Evolutionary conservation across 2,797 vertebrate species (phyloP), one percentile per base, ranked within the genome.

Genomic region (Poliocrania exsul): DNA sequence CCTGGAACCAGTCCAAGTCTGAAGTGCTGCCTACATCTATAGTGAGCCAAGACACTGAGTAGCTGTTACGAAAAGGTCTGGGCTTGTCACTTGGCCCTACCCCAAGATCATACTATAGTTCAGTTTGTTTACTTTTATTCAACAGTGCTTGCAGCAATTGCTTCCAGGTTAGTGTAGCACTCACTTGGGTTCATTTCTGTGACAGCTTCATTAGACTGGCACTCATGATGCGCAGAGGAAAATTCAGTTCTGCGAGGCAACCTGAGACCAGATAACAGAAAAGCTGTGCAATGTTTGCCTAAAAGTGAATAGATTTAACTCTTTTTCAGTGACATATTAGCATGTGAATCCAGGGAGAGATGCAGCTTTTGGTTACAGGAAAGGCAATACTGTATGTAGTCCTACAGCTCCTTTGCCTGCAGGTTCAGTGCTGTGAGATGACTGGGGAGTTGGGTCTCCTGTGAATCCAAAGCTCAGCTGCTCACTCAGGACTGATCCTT

Each of bases 391-490:
- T 80, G 46, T 69, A 56, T 1, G 0, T 65, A 81, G 40, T 79
- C 75, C 53, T 82, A 71, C 85, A 91, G 67, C 73, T 88, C 56
- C 64, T 93, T 75, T 86, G 40, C 62, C 64, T 86, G 86, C 86
- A 73, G 56, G 64, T 90, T 92, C 83, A 84, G 88, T 83, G 66
- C 92, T 88, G 78, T 87, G 78, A 80, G 56, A 37, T 42, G 74
- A 47, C 74, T 77, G 40, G 58, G 71, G 56, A 80, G 29, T 84
- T 56, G 62, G 58, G 78, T 90, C 15, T 37, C 14, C 40, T 60
- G 47, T 42, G 92, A 42, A 38, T 40, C 47, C 13, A 7, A 71
- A 88, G 11, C 83, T 90, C 77, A 84, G 50, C 66, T 2, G 1
- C 71, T 81, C 38, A 51, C 14, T 51, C 0, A 0, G 78, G 81